Evolutionary conservation across 92 coral and sea anemone species (phyloP), one percentile per base, ranked within the genome.

Genomic region (Actinernus sp.): DNA sequence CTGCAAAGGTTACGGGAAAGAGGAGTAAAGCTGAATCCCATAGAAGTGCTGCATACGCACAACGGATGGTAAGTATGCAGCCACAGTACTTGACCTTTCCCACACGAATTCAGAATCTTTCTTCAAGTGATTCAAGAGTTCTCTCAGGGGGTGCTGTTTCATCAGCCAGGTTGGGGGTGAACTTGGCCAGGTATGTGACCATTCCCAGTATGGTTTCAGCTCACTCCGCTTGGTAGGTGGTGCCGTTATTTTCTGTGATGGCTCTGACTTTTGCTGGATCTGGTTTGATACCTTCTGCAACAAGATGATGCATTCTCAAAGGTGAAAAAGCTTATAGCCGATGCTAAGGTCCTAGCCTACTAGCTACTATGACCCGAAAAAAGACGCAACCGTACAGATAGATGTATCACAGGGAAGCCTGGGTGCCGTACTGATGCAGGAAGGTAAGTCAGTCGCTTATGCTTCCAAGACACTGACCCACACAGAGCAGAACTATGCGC

Each of bases 1-100:
- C 29, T 71, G 68, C 31, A 63, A 23, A 26, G 71, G 11, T 63
- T 33, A 17, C 57, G 52, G 23, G 71, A 63, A 25, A 63, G 19
- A 20, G 49, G 52, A 46, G 51, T 46, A 0, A 63, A 40, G 20
- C 71, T 63, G 1, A 63, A 63, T 45, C 71, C 60, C 4, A 58
- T 14, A 1, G 46, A 63, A 20, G 24, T 48, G 32, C 28, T 26
- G 11, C 29, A 43, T 63, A 7, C 27, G 71, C 26, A 59, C 36
- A 31, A 28, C 51, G 23, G 71, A 63, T 4, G 18, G 43, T 0
- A 63, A 31, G 36, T 63, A 46, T 27, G 43, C 31, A 22, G 39
- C 59, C 1, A 44, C 43, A 4, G 2, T 38, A 63, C 52, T 63
- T 18, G 46, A 58, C 37, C 17, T 59, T 21, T 13, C 43, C 14